These are phyloP conservation scores for Martes martes DNA, from an alignment of 2,113 vertebrate species.

Conservation along the genomic window DNA sequence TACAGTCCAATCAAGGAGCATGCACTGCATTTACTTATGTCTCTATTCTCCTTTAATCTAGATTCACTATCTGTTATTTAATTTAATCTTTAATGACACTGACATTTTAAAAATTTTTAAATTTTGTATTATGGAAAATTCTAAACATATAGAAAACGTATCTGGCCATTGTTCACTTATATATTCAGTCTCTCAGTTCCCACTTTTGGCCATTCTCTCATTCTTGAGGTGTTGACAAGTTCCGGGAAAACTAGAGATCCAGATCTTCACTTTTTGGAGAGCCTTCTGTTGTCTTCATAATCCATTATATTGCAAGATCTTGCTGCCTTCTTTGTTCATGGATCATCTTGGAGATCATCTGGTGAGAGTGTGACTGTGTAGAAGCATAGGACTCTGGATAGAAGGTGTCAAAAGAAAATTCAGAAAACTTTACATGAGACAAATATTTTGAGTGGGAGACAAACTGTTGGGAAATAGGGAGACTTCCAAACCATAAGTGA, in stretches of 20 bases:
- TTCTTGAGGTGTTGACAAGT: neutral
- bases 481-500: neutral
- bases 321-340: neutral
- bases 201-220: neutral
- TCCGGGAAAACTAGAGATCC: neutral
- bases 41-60: neutral
- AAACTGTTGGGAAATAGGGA: neutral
- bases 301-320: neutral
- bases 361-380: neutral
- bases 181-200: neutral
- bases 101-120: neutral
- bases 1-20: neutral
- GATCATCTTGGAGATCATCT: neutral
- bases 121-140: neutral
- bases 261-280: neutral
- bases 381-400: neutral
- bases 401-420: neutral
- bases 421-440: neutral
- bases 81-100: neutral
- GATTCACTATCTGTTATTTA: neutral
- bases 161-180: neutral
- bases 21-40: neutral
- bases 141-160: neutral
- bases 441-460: neutral
- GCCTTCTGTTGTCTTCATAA: neutral